Evolutionary conservation across 2,797 vertebrate species (phyloP), one percentile per base, ranked within the genome.

Genomic region (Tapirus indicus): DNA sequence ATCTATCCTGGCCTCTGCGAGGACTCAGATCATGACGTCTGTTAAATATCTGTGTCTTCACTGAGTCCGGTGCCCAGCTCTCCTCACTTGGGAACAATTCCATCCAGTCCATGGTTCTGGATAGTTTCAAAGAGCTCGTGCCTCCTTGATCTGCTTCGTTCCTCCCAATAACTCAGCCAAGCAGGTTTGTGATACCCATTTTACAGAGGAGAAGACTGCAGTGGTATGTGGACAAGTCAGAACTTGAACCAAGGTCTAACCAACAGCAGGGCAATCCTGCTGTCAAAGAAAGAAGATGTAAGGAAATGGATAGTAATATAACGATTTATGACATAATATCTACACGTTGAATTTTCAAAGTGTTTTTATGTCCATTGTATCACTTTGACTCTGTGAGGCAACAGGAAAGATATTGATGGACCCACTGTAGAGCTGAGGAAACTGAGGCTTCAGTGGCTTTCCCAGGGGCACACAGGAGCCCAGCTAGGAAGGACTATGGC

Each of bases 361-460:
- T 18, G 41, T 56, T 16, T 56, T 60, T 44, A 66, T 7, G 38
- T 72, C 68, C 64, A 3, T 4, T 23, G 8, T 49, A 25, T 58
- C 80, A 29, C n/a, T 66, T 44, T 78, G 77, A 95, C 35, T n/a
- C 77, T 90, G 32, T 47, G 29, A 80, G 47, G 35, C 6, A 54
- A 54, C 13, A 75, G 58, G 47, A 47, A 62, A 77, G 58, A 27
- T 21, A 41, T 1, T 3, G 41, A 56, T 0, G 29, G 27, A 5
- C 68, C 20, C 17, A 14, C 20, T 25, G 21, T 29, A 52, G 23
- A 35, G 58, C 1, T 54, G 47, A 71, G 58, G 68, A 75, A 71
- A 68, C 84, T 12, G 21, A 88, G 68, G 72, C 72, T 83, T 29
- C 13, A 0, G 38, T 27, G 58, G 60, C 56, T 66, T 90, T 44